These are phyloP conservation scores for Pachyseris speciosa DNA, from an alignment of 64 coral and sea anemone genomes.

Conservation along the genomic window DNA sequence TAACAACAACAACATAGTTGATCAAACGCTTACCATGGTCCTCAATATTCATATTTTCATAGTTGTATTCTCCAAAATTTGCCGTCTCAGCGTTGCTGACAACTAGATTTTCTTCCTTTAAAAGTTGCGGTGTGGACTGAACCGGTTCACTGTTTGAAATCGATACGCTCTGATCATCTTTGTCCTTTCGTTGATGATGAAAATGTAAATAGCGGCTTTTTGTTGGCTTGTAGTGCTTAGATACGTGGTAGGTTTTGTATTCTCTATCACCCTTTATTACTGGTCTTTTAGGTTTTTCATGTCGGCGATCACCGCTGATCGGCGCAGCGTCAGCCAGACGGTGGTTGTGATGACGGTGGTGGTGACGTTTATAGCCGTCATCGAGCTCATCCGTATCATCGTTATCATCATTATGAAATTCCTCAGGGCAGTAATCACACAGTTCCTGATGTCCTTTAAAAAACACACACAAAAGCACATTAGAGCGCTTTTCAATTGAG, in stretches of 20 bases:
- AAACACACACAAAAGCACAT: not conserved
- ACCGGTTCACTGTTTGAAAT: not conserved
- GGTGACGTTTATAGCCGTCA: slow-evolving; percentile 37
- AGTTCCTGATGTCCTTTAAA: slow-evolving; percentile 43
- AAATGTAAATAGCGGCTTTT: not conserved
- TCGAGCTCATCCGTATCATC: slow-evolving; percentile 13
- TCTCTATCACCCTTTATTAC: not conserved
- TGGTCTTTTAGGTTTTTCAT: not conserved
- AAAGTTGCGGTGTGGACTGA: not conserved
- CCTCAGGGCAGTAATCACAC: slow-evolving; percentile 66
- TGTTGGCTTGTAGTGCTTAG: not conserved
- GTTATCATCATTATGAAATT: slow-evolving; percentile 39
- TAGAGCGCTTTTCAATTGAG: not conserved
- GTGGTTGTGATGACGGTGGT: slow-evolving; percentile 18
- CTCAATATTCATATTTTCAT: slow-evolving; percentile 51
- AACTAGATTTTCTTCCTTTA: not conserved
- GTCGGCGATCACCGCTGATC: slow-evolving; percentile 26
- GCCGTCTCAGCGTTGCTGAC: slow-evolving; percentile 16
- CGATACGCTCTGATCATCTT: no score
- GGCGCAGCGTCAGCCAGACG: not conserved
- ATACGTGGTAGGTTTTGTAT: not conserved
- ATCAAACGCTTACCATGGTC: slow-evolving; percentile 1
- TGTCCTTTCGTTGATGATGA: not conserved
- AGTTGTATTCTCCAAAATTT: slow-evolving; percentile 81
- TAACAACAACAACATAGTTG: no score